Evolutionary conservation across 2,888 invertebrate genomes (phyloP).

Genomic region (Bruchidius siliquastri): DNA sequence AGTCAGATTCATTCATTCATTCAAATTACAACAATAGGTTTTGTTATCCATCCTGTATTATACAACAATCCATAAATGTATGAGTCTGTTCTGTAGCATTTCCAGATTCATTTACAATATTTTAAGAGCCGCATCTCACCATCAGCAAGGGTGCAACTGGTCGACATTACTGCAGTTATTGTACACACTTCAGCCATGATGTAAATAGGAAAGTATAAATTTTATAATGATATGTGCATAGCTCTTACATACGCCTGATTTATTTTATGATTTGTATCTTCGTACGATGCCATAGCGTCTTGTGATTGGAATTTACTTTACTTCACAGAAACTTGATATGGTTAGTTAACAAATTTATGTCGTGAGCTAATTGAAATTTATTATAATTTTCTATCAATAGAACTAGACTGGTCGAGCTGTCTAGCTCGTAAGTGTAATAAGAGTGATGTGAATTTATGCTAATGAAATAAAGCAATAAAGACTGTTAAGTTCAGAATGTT

Average conservation of each 20-base stretch:
- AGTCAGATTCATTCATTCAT: too few species aligned
- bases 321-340: background rate
- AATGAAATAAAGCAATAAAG: too few species aligned
- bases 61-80: too few species aligned
- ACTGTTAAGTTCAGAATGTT: too few species aligned
- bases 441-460: too few species aligned
- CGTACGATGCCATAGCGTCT: constrained; percentile 9
- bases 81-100: background rate
- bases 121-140: background rate
- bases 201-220: constrained; percentile 46
- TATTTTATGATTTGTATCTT: constrained; percentile 18
- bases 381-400: too few species aligned
- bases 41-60: too few species aligned
- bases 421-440: too few species aligned
- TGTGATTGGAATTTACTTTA: constrained; percentile 8
- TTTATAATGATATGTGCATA: constrained; percentile 48
- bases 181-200: constrained; percentile 39
- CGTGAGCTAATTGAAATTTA: too few species aligned
- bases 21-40: too few species aligned
- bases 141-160: constrained; percentile 33
- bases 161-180: constrained; percentile 40
- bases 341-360: too few species aligned
- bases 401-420: too few species aligned
- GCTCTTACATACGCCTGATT: constrained; percentile 38
- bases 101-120: background rate